phyloP scores from a whole-genome alignment of 2,888 invertebrate species.

The Nudaria mundana region DNA sequence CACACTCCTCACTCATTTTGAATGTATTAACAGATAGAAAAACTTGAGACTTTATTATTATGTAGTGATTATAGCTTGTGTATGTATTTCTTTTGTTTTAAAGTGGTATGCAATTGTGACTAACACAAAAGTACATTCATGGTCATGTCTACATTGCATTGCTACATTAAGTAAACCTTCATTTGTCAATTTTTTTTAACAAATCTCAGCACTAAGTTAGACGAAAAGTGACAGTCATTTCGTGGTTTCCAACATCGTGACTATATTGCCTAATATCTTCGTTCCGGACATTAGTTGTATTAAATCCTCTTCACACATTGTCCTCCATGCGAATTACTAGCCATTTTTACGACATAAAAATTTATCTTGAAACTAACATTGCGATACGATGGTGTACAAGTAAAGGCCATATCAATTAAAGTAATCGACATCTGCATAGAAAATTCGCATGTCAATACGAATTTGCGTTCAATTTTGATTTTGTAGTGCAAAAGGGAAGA shows the following conservation, averaged over 20 bases:
- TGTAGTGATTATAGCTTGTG: no score
- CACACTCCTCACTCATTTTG: no score
- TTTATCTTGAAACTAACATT: conserved; percentile 31
- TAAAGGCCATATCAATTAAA: conserved; percentile 56
- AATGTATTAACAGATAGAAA: no score
- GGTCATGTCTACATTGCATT: no score
- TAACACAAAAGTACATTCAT: no score
- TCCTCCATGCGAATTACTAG: conserved; percentile 34
- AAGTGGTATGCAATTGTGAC: no score
- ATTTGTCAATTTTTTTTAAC: not conserved
- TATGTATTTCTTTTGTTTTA: no score
- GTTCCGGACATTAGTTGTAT: conserved; percentile 21
- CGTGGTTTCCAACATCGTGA: conserved; percentile 3
- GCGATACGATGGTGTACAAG: conserved; percentile 24
- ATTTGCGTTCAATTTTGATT: conserved; percentile 32
- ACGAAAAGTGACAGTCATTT: conserved; percentile 4
- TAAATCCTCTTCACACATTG: conserved; percentile 29
- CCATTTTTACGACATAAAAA: conserved; percentile 31
- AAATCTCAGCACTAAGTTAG: not conserved
- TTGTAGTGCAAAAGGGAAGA: conserved; percentile 29
- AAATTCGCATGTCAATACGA: conserved; percentile 47
- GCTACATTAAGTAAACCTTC: no score
- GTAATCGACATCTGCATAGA: conserved; percentile 54
- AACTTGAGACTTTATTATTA: no score
- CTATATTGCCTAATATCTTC: conserved; percentile 14